These are phyloP conservation scores for Drosophila meridionalis DNA, from an alignment of 2,888 invertebrate species.

Conservation along the genomic window DNA sequence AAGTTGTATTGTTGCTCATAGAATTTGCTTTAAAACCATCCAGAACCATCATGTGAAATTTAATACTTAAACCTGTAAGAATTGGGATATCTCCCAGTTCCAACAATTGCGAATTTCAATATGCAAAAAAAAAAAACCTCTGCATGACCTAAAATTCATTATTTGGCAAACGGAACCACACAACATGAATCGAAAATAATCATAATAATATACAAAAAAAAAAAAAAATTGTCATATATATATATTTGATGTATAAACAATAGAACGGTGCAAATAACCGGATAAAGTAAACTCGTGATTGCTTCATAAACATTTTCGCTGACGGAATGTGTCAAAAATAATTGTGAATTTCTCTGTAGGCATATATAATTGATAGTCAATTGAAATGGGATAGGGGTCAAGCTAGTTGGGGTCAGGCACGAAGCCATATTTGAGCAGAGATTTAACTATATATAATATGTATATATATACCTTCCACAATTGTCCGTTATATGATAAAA, in stretches of 20 bases:
- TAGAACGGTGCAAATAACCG: constrained; percentile 17
- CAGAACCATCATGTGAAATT: too few relatives aligned
- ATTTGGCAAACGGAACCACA: constrained; percentile 17
- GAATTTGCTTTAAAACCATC: too few relatives aligned
- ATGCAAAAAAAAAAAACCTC: neutral
- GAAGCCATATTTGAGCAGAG: neutral
- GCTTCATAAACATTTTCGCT: constrained; percentile 45
- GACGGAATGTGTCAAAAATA: constrained; percentile 34
- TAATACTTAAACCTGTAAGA: neutral
- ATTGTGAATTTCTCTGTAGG: constrained; percentile 39
- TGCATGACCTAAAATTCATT: neutral
- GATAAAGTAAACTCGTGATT: constrained; percentile 31
- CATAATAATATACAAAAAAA: neutral
- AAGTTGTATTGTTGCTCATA: too few relatives aligned
- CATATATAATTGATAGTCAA: constrained; percentile 1
- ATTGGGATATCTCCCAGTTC: neutral
- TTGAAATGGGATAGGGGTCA: constrained; percentile 20
- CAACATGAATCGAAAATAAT: constrained; percentile 9
- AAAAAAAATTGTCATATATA: neutral
- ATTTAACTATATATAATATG: neutral
- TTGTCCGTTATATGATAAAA: constrained; percentile 26
- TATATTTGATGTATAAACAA: constrained; percentile 1
- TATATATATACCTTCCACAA: neutral
- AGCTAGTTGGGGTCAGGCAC: neutral
- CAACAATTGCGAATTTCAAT: neutral